phyloP scores from a whole-genome alignment of 1,140 invertebrate species.

The Lordiphosa collinella region DNA sequence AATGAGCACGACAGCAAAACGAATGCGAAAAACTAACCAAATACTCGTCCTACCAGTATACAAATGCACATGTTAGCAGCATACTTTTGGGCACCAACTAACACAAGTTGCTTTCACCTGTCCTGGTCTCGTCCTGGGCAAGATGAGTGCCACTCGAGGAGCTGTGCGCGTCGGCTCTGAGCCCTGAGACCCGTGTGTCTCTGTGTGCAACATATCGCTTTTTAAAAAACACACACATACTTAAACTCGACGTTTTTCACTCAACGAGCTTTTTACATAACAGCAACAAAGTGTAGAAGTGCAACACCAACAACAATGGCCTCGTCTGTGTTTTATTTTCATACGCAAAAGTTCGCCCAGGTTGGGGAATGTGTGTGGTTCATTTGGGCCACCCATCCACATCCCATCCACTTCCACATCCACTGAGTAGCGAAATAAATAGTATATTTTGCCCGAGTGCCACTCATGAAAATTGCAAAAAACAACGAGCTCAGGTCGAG shows the following conservation, averaged over 20 bases:
- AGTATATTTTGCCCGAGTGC: constrained; percentile 76
- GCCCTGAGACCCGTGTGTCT: constrained; percentile 1
- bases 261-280: constrained; percentile 72
- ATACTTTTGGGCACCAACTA: constrained; percentile 46
- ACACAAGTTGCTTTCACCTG: constrained; percentile 4
- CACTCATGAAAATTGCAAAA: constrained; percentile 76
- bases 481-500: constrained; percentile 51
- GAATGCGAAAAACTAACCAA: constrained; percentile 64
- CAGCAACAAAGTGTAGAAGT: constrained; percentile 70
- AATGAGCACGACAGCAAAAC: constrained; percentile 63
- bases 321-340: constrained; percentile 43
- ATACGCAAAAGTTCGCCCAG: constrained; percentile 69
- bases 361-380: constrained; percentile 60
- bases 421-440: constrained; percentile 69
- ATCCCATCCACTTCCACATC: constrained; percentile 4
- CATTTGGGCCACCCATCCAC: constrained; percentile 54
- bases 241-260: constrained; percentile 75
- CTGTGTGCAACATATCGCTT: constrained; percentile 45
- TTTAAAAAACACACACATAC: constrained; percentile 61
- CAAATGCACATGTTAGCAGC: constrained; percentile 33
- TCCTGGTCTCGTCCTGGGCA: constrained; percentile 25
- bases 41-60: constrained; percentile 30
- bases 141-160: constrained; percentile 71
- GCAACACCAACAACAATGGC: constrained; percentile 64
- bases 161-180: constrained; percentile 19